phyloP scores from a whole-genome alignment of 2,797 vertebrate genomes.

The Sebastes oblongus region DNA sequence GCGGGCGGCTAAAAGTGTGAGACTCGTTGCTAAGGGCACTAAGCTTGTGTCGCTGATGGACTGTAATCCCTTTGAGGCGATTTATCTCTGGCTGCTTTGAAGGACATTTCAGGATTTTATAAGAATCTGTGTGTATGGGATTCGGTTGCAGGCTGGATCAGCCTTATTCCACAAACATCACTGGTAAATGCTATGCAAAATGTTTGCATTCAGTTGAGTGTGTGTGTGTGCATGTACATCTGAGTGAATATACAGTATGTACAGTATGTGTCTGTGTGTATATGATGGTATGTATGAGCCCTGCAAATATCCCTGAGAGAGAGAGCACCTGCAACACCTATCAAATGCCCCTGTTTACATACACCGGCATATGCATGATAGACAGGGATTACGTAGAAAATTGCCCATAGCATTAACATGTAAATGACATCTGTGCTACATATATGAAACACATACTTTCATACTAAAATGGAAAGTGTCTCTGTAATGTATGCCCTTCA shows the following conservation, averaged over 20 bases:
- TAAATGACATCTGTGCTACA: background rate
- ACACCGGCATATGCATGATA: background rate
- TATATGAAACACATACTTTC: background rate
- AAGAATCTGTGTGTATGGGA: conserved; percentile 6
- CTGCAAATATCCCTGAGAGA: background rate
- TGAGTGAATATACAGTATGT: background rate
- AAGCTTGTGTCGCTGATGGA: conserved; percentile 30
- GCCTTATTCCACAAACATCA: background rate
- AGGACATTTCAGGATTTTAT: conserved; percentile 31
- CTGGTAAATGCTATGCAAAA: background rate
- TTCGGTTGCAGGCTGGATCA: conserved; percentile 2
- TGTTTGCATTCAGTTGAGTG: background rate
- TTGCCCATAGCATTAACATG: background rate
- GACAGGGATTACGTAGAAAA: background rate
- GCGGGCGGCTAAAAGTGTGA: background rate
- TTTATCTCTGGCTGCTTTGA: conserved; percentile 31
- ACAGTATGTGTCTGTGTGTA: background rate
- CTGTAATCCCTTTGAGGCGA: conserved; percentile 24
- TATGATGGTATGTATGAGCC: background rate
- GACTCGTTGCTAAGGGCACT: conserved; percentile 5
- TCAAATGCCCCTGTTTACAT: background rate
- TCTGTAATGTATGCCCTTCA: background rate
- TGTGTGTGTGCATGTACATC: background rate
- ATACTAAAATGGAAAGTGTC: background rate
- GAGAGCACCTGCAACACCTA: background rate